Evolutionary conservation across 1,140 invertebrate species (phyloP), one percentile per base, ranked within the genome.

Genomic region (Cataglyphis hispanica): DNA sequence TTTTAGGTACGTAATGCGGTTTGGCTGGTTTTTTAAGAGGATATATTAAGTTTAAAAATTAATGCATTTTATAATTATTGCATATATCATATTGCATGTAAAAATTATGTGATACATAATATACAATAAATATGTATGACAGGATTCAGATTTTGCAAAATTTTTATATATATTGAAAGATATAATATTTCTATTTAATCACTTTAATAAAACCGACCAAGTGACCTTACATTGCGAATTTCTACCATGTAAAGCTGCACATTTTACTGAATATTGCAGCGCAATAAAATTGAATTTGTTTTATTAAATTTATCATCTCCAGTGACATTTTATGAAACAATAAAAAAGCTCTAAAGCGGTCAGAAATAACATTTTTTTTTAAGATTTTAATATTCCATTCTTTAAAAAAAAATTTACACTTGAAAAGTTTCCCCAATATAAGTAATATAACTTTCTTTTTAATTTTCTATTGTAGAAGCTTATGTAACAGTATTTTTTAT

Each of bases 221-320:
- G 19, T 64, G 40, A 64, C 25, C 1, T 64, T 64, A 27, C 31
- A 72, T 43, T 11, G 19, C 10, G 5, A 5, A 7, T 37, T 61
- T 46, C 4, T 22, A 31, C 5, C 7, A 0, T 16, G 43, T 37
- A 63, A 77, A 77, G n/a, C 7, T 50, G 19, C 7, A 16, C 31
- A 3, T 34, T 63, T 77, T 46, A 63, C 46, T n/a, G 37, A 31
- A 37, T 16, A 16, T 5, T 8, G 11, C 27, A 31, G 40, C 19
- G 31, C 16, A 34, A 34, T 64, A 77, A 64, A 64, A 31, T 64
- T 34, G 11, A 50, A 50, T 77, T 22, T 34, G 11, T 66, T 64
- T 66, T 34, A 34, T 22, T 19, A 34, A 67, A 50, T 37, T 40
- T 0, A 25, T 19, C 31, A 4, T 56, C 8, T 37, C 22, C n/a